Conservation (phyloP, 2,113 vertebrate species). For the Ariopsis seemanni region DNA sequence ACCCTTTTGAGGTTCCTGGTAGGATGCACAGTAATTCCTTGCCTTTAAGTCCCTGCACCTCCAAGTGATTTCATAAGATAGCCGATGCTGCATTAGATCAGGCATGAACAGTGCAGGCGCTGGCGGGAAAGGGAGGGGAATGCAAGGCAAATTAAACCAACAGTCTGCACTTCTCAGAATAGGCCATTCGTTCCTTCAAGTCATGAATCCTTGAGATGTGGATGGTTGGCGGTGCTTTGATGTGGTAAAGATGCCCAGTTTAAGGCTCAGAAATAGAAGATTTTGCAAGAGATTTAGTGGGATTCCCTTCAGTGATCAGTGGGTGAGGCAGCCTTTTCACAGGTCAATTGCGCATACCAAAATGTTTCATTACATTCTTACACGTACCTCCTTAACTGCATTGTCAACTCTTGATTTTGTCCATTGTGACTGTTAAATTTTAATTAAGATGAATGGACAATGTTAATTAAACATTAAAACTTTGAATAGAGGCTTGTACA, state of each 20-base stretch:
- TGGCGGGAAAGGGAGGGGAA: constrained; percentile 52
- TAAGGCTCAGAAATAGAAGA: constrained; percentile 64
- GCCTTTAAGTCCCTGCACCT: constrained; percentile 73
- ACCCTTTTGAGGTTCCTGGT: constrained; percentile 73
- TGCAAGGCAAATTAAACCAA: constrained; percentile 71
- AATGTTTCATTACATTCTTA: constrained; percentile 65
- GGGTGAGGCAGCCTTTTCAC: constrained; percentile 52
- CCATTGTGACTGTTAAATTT: constrained; percentile 54
- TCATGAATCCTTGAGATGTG: constrained; percentile 69
- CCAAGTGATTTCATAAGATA: constrained; percentile 73
- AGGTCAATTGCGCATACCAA: constrained; percentile 57
- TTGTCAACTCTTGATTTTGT: constrained; percentile 48
- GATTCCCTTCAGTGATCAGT: constrained; percentile 65
- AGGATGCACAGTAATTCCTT: constrained; percentile 72
- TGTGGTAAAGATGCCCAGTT: constrained; percentile 69
- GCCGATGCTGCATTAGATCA: constrained; percentile 65
- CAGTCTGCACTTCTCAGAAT: constrained; percentile 71
- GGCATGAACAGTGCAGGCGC: constrained; percentile 55
- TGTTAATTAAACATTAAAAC: constrained; percentile 50
- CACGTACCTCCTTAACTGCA: constrained; percentile 34
- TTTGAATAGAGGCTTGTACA: constrained; percentile 47
- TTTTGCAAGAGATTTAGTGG: constrained; percentile 60
- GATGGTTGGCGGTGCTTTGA: constrained; percentile 67
- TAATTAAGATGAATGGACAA: constrained; percentile 38
- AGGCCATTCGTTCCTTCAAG: constrained; percentile 75